A percentile compares a stretch with the other conserved stretches of the same genome.
Evolutionary conservation across 2,888 invertebrate genomes (phyloP).

Genomic region (Silvanus unidentatus): DNA sequence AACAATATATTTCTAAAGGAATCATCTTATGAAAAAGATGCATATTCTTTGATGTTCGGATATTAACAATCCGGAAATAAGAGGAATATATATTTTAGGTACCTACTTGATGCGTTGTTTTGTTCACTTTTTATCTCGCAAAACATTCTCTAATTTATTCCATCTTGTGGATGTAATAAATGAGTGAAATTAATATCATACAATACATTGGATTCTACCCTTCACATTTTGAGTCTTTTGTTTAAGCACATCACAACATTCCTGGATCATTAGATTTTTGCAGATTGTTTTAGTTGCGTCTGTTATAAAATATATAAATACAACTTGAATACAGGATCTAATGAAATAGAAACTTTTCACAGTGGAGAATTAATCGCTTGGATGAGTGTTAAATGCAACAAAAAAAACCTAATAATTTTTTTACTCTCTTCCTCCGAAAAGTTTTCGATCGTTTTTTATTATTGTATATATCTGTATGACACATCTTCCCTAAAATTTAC

Average conservation of each 20-base stretch:
- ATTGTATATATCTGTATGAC: constrained; percentile 30
- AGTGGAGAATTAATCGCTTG: constrained; percentile 26
- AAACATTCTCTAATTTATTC: too few species aligned
- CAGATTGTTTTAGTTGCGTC: neutral
- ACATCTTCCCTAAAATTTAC: constrained; percentile 37
- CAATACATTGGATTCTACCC: constrained; percentile 30
- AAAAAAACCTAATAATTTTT: constrained; percentile 29
- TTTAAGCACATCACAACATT: too few species aligned
- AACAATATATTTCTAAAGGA: constrained; percentile 45
- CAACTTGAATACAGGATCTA: constrained; percentile 6
- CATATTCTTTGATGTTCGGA: constrained; percentile 41
- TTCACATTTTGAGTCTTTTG: too few species aligned
- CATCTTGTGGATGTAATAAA: constrained; percentile 7
- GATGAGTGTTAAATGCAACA: constrained; percentile 20
- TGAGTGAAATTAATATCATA: constrained; percentile 24
- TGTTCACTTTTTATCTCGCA: too few species aligned
- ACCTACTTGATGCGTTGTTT: too few species aligned
- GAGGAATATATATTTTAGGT: constrained; percentile 12
- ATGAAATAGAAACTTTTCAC: constrained; percentile 11
- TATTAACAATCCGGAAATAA: constrained; percentile 44
- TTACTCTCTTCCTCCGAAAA: too few species aligned
- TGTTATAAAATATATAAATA: constrained; percentile 2
- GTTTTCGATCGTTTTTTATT: constrained; percentile 32
- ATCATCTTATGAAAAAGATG: constrained; percentile 35
- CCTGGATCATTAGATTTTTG: too few species aligned